Evolutionary conservation across 2,888 invertebrate species (phyloP).

Genomic region (Diaperis boleti): DNA sequence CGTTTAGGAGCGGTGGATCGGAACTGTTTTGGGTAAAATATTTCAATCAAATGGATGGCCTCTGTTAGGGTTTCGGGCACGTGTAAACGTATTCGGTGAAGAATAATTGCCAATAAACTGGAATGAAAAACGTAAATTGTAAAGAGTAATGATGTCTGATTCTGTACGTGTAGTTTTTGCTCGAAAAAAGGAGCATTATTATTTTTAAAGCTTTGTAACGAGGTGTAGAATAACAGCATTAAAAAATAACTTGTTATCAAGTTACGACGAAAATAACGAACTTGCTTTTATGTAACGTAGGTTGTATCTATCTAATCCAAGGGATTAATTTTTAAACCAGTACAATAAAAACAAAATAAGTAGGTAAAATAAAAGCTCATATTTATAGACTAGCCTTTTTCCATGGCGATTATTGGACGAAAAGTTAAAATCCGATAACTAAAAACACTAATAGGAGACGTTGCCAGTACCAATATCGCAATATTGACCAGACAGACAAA

Average conservation of each 20-base stretch:
- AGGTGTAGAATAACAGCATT: background rate
- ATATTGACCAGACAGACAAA: no score
- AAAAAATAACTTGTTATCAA: background rate
- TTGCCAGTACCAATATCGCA: no score
- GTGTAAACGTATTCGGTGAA: background rate
- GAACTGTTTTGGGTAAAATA: constrained; percentile 3
- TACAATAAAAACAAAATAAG: background rate
- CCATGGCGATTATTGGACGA: no score
- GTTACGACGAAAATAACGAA: background rate
- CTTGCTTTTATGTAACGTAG: no score
- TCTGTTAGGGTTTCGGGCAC: background rate
- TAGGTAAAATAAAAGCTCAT: no score
- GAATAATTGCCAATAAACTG: background rate
- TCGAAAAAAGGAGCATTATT: background rate
- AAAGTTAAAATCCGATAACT: no score
- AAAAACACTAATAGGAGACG: no score
- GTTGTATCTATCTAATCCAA: no score
- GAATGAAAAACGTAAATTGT: background rate
- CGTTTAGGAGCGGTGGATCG: background rate
- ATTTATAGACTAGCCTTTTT: no score
- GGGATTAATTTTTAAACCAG: no score
- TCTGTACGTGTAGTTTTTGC: background rate
- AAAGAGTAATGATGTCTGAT: background rate
- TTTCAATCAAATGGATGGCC: constrained; percentile 2
- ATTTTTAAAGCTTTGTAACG: background rate